Evolutionary conservation across 2,797 vertebrate species (phyloP).

Genomic region (Tangara arthus): DNA sequence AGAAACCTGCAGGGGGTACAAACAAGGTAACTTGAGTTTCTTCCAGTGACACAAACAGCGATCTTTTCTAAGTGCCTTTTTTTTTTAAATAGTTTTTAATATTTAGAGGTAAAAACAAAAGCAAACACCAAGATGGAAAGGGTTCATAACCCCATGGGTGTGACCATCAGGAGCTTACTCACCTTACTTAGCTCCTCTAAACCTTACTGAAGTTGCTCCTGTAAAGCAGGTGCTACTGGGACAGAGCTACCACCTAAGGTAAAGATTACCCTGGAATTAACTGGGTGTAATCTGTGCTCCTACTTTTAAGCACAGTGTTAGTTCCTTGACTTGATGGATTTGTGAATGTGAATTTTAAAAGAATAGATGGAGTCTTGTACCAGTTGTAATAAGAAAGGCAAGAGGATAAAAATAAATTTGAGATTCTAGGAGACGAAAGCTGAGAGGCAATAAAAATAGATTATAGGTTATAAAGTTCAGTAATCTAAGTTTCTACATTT

Average conservation of each 20-base stretch:
- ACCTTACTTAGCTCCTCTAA: constrained; percentile 8
- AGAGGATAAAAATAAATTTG: not conserved
- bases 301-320: not conserved
- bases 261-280: constrained; percentile 47
- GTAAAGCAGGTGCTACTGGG: constrained; percentile 27
- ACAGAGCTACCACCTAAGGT: constrained; percentile 37
- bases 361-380: not conserved
- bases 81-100: not conserved
- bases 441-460: not conserved
- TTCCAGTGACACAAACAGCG: not conserved
- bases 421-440: not conserved
- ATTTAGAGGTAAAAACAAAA: not conserved
- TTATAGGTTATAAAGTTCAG: not conserved
- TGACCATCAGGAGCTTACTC: constrained; percentile 5
- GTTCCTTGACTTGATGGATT: not conserved
- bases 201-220: not conserved
- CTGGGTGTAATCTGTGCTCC: not conserved
- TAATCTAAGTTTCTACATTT: not conserved
- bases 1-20: not conserved
- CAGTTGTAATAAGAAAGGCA: not conserved
- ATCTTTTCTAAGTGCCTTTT: not conserved
- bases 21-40: not conserved
- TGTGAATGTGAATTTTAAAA: not conserved
- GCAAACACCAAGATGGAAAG: not conserved
- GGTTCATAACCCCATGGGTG: not conserved